phyloP scores from a whole-genome alignment of 2,113 vertebrate genomes.

The Gorilla gorilla region DNA sequence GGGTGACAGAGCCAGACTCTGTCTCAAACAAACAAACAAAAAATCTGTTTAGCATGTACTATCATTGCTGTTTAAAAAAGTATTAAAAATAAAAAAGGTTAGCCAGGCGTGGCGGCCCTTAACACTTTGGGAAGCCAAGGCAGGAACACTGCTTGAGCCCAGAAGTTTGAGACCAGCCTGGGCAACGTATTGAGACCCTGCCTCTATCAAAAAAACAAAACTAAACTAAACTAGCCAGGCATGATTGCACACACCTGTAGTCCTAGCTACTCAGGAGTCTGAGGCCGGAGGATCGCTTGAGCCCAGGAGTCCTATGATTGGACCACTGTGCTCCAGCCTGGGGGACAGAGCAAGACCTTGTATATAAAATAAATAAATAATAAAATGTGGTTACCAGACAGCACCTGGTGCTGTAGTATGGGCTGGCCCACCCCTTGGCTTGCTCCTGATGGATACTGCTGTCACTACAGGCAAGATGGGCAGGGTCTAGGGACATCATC shows the following conservation, averaged over 20 bases:
- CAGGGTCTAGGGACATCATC: neutral
- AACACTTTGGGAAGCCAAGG: neutral
- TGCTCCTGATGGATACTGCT: too few species aligned
- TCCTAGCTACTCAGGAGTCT: neutral
- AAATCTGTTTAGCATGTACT: too few species aligned
- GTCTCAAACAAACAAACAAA: too few species aligned
- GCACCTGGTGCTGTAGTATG: neutral
- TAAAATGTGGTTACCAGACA: neutral
- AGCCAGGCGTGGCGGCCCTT: too few species aligned
- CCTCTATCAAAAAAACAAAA: neutral
- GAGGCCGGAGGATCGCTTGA: neutral
- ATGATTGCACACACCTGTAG: neutral
- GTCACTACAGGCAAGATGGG: neutral
- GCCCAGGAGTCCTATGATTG: neutral
- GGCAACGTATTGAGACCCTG: neutral
- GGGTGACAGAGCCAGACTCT: too few species aligned
- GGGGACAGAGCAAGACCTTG: neutral
- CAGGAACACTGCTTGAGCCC: neutral
- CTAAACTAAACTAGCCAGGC: neutral
- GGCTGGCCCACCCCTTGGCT: neutral
- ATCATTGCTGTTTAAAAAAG: too few species aligned
- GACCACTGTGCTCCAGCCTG: neutral
- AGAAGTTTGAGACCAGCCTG: neutral
- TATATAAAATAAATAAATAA: neutral
- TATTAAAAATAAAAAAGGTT: neutral